phyloP scores from a whole-genome alignment of 2,888 invertebrate genomes.

The Zootermopsis nevadensis region DNA sequence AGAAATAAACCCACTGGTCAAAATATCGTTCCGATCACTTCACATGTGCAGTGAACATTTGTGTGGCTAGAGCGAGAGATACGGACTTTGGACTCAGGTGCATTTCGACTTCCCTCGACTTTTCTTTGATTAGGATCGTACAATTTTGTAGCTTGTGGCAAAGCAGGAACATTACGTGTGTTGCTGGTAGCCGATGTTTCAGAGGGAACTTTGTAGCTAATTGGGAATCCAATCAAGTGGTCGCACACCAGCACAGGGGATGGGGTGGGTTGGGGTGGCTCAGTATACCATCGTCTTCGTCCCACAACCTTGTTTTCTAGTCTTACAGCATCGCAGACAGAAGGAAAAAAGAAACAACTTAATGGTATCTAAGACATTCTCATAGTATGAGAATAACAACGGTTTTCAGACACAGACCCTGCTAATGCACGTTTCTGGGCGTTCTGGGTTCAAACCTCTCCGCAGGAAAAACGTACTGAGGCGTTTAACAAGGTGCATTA shows the following conservation, averaged over 20 bases:
- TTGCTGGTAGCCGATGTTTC: background rate
- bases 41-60: background rate
- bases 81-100: background rate
- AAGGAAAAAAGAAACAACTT: too few species aligned
- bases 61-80: background rate
- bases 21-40: background rate
- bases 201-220: constrained; percentile 11
- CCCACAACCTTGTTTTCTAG: background rate
- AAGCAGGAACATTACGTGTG: background rate
- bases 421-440: too few species aligned
- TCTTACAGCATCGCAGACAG: background rate
- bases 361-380: too few species aligned
- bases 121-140: constrained; percentile 8
- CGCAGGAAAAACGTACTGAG: too few species aligned
- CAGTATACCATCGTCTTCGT: background rate
- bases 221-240: constrained; percentile 8
- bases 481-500: too few species aligned
- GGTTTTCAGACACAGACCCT: too few species aligned
- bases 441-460: too few species aligned
- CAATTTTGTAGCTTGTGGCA: constrained; percentile 3
- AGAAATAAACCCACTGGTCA: background rate
- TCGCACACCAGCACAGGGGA: background rate
- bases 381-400: background rate
- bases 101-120: constrained; percentile 9
- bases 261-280: background rate